Conservation (phyloP, 2,113 vertebrate genomes). For the Ammospiza caudacuta region DNA sequence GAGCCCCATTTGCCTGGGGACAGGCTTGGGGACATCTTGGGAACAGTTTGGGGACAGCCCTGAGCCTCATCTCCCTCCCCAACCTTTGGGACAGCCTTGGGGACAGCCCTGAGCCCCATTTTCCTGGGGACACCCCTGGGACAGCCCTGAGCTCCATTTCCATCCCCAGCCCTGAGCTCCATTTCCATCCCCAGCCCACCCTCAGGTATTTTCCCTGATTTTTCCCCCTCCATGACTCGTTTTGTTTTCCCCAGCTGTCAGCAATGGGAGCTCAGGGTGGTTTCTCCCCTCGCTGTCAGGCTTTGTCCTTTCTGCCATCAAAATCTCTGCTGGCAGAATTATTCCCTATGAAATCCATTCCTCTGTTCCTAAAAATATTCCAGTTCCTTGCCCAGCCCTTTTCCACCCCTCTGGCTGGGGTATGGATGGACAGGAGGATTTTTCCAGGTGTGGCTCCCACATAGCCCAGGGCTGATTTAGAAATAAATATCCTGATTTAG, state of each 20-base stretch:
- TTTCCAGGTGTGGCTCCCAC: background rate
- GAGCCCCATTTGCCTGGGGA: too few species aligned
- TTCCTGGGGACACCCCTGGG: too few species aligned
- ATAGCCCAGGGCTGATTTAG: background rate
- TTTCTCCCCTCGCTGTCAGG: background rate
- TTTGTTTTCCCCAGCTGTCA: background rate
- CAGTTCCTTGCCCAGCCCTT: background rate
- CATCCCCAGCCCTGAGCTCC: too few species aligned
- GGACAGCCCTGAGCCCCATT: too few species aligned
- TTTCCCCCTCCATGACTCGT: rapidly evolving
- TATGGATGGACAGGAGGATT: background rate
- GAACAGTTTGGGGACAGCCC: too few species aligned
- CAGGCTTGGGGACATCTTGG: too few species aligned
- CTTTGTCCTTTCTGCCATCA: background rate
- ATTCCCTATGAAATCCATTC: background rate
- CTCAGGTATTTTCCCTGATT: background rate
- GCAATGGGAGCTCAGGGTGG: background rate
- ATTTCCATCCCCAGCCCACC: background rate
- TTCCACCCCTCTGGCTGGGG: background rate
- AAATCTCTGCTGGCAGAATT: background rate
- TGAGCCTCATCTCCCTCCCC: too few species aligned
- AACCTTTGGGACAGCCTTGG: too few species aligned
- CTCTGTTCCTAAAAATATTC: background rate
- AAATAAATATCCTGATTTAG: background rate
- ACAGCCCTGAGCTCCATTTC: too few species aligned